These are phyloP conservation scores for Heterodera filipjevi DNA, from an alignment of 2,888 invertebrate species.

Conservation along the genomic window DNA sequence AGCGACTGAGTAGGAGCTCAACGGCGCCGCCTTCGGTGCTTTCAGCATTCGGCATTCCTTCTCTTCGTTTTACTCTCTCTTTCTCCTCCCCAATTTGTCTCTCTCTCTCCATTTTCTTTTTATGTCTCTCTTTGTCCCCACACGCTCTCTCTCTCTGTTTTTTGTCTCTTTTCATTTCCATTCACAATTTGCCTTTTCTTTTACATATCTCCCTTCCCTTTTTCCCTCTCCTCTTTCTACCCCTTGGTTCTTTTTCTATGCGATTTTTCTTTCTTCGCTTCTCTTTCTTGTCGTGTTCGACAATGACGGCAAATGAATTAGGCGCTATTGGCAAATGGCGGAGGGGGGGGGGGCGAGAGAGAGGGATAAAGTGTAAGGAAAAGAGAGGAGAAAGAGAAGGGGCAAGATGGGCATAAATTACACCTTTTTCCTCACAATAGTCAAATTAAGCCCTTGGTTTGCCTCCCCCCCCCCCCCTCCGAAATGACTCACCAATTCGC, in stretches of 20 bases:
- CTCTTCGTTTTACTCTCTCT: background rate
- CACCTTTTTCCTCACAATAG: background rate
- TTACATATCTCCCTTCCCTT: background rate
- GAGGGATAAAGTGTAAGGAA: background rate
- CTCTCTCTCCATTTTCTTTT: background rate
- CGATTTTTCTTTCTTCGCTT: background rate
- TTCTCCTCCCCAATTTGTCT: background rate
- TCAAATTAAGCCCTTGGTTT: background rate
- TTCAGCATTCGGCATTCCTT: background rate
- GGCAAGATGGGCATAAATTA: too few species aligned
- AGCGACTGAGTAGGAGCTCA: background rate
- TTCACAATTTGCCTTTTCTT: background rate
- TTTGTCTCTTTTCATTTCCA: background rate
- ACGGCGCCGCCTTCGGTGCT: background rate
- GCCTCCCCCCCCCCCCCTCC: too few species aligned
- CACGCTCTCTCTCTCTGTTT: background rate
- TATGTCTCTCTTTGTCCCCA: background rate
- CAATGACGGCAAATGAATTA: conserved; percentile 5
- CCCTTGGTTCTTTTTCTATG: background rate
- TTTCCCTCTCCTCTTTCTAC: background rate
- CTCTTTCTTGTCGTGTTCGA: background rate
- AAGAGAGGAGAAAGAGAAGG: background rate
- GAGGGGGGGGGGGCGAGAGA: background rate
- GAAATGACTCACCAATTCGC: conserved; percentile 29
- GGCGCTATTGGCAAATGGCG: background rate